Conservation (phyloP, 2,797 vertebrate genomes). For the Clamator glandarius region DNA sequence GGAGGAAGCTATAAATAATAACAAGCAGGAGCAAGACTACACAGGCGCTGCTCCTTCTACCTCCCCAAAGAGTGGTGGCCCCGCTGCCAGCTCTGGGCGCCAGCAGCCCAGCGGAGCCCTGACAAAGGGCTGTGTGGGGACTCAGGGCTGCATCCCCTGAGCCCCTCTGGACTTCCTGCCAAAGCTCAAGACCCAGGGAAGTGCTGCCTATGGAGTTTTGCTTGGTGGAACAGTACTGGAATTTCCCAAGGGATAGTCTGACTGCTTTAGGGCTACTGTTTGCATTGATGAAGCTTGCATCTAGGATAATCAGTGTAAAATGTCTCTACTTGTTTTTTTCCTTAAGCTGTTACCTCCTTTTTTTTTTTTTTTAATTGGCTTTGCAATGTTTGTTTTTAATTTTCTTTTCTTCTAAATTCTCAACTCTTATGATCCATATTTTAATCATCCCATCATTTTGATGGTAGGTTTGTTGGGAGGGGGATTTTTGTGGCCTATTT, state of each 20-base stretch:
- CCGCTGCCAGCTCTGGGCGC: background rate
- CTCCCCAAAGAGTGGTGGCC: background rate
- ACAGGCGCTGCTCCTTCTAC: background rate
- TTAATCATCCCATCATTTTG: background rate
- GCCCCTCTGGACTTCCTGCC: background rate
- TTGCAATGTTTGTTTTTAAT: background rate
- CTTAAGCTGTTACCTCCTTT: background rate
- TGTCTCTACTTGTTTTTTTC: background rate
- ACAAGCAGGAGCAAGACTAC: background rate
- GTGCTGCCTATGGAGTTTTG: background rate
- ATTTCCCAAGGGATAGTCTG: background rate
- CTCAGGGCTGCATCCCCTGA: rapidly evolving
- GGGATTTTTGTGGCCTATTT: background rate
- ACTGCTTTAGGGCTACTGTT: background rate
- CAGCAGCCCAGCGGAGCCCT: background rate
- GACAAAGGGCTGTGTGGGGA: rapidly evolving
- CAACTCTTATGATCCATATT: background rate
- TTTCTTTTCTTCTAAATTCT: background rate
- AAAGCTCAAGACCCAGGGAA: background rate
- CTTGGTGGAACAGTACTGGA: background rate
- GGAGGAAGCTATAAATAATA: constrained; percentile 20
- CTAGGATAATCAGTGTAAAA: background rate
- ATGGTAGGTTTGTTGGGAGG: background rate
- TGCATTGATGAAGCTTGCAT: background rate
- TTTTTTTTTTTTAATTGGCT: background rate